Percentiles rank a stretch among this genome's conserved stretches.
Conservation (phyloP, 1,140 invertebrate species). For the Melipona quadrifasciata region DNA sequence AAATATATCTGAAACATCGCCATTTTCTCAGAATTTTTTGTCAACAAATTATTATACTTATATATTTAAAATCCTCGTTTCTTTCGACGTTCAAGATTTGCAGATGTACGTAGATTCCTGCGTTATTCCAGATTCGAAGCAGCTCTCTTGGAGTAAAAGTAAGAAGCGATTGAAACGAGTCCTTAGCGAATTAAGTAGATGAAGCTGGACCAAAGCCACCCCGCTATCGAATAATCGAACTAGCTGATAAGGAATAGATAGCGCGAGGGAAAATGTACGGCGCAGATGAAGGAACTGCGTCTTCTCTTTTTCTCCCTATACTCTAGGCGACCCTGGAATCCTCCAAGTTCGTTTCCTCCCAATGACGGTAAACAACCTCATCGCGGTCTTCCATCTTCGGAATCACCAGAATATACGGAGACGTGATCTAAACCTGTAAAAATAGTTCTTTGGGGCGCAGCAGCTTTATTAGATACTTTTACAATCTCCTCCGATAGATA, state of each 20-base stretch:
- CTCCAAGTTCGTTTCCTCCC: slow-evolving; percentile 20
- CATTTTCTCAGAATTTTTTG: no score
- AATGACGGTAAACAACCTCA: slow-evolving; percentile 42
- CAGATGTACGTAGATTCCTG: no score
- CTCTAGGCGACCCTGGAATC: slow-evolving; percentile 6
- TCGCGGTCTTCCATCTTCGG: slow-evolving; percentile 26
- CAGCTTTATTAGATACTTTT: slow-evolving; percentile 1
- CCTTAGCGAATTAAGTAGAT: not conserved
- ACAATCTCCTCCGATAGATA: not conserved
- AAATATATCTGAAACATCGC: no score
- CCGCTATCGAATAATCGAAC: slow-evolving; percentile 9
- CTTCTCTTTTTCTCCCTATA: not conserved
- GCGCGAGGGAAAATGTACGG: not conserved
- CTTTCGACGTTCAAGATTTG: no score
- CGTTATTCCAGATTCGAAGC: not conserved
- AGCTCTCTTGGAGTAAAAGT: not conserved
- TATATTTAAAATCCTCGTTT: no score
- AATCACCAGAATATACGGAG: slow-evolving; percentile 22
- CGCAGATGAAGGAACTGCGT: not conserved
- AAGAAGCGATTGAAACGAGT: not conserved
- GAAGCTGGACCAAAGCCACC: not conserved
- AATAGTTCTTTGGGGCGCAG: not conserved
- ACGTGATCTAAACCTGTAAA: slow-evolving; percentile 14
- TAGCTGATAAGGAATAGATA: slow-evolving; percentile 23
- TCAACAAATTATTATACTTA: no score